Percentiles rank a stretch among this genome's conserved stretches.
These are phyloP conservation scores for Muscicapa adusta DNA, from an alignment of 2,113 vertebrate genomes.

Conservation along the genomic window DNA sequence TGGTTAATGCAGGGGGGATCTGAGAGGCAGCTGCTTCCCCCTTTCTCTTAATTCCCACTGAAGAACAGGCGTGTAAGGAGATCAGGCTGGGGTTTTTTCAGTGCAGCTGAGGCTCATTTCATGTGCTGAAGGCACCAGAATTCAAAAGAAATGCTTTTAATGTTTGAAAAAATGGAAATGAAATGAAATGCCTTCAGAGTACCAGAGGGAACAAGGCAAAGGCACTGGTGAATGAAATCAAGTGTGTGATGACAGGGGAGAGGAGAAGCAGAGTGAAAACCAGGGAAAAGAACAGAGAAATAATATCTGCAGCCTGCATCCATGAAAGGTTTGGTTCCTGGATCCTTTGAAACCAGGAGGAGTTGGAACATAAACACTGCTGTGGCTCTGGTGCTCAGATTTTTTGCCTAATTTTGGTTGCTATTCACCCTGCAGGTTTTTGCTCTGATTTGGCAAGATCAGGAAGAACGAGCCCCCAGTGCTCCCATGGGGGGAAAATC, in stretches of 20 bases:
- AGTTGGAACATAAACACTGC: neutral
- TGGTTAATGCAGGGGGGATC: neutral
- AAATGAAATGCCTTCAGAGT: neutral
- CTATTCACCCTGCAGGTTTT: neutral
- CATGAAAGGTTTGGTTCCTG: neutral
- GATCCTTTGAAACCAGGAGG: neutral
- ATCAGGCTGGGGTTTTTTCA: neutral
- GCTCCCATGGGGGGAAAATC: neutral
- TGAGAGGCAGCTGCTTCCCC: neutral
- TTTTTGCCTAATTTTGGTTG: neutral
- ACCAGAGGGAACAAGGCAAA: neutral
- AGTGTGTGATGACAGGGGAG: neutral
- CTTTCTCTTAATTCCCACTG: neutral
- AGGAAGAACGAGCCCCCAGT: accelerated
- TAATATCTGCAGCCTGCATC: neutral
- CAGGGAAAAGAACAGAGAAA: neutral
- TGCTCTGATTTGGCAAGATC: neutral
- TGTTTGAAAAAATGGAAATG: slow-evolving; percentile 12
- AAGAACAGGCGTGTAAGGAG: neutral
- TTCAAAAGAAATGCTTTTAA: slow-evolving; percentile 30
- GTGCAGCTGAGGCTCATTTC: slow-evolving; percentile 1
- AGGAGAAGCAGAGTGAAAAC: neutral
- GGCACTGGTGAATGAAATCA: neutral
- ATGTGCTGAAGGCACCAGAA: slow-evolving; percentile 16
- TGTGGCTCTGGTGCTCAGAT: neutral